Evolutionary conservation across 2,113 vertebrate species (phyloP).

Genomic region (Cyphomyrus plagiostoma): DNA sequence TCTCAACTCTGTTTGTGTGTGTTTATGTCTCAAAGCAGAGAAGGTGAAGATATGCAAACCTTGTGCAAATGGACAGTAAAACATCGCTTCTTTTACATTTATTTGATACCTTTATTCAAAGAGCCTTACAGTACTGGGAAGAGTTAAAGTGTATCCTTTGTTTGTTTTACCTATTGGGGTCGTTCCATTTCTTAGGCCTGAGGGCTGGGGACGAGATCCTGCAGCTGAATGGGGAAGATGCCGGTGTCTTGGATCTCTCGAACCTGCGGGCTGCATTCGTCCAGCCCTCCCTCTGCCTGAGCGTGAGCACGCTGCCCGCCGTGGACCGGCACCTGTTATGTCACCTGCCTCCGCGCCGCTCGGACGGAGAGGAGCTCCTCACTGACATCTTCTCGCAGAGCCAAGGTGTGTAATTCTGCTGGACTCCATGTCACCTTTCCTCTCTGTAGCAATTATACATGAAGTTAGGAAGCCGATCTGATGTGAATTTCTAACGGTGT

Average conservation of each 20-base stretch:
- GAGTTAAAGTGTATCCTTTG: neutral
- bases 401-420: conserved; percentile 64
- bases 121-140: neutral
- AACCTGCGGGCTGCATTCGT: conserved; percentile 72
- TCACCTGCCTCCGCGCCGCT: conserved; percentile 65
- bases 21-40: neutral
- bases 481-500: neutral
- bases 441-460: neutral
- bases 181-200: conserved; percentile 62
- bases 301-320: conserved; percentile 67
- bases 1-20: neutral
- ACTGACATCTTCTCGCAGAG: conserved; percentile 66
- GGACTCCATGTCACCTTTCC: neutral
- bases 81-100: neutral
- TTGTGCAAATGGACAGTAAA: neutral
- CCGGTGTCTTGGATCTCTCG: conserved; percentile 65
- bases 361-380: conserved; percentile 49
- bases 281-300: conserved; percentile 66
- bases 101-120: neutral
- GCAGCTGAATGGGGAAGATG: conserved; percentile 73
- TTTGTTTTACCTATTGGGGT: neutral
- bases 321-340: conserved; percentile 53
- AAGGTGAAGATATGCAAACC: neutral
- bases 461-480: neutral
- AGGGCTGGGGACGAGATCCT: conserved; percentile 80